Base-by-base conservation (phyloP, 2,113 vertebrate genomes). In the Glaucidium brasilianum region DNA sequence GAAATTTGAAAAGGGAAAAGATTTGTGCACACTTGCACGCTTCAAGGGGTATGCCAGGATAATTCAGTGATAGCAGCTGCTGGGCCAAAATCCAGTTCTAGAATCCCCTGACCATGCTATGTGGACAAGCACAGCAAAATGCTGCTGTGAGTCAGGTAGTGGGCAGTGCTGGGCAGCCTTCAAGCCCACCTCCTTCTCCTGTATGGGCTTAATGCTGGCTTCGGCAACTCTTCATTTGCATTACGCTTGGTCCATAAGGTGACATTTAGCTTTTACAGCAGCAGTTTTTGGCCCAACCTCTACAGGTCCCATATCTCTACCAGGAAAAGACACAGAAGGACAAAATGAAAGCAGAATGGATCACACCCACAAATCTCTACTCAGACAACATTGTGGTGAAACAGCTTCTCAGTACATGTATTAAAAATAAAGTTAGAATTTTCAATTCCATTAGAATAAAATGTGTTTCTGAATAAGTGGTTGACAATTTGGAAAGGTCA, bases 101-200 rank as follows among this genome's bases (percentile, higher is more conserved):
- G 25, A 75, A 72, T 75, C 26, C 43, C 32, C 29, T 37, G 16
- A 78, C 67, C 3, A 14, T 4, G 8, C 11, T 7, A 20, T 2
- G 0, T 1, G 25, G 25, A 14, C 2, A 0, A 12, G 22, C 20
- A 52, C 16, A 73, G 55, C 53, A 93, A 69, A 92, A 55, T 2
- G 20, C 16, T 49, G 50, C 23, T 64, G 14, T 30, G 13, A 23
- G 52, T 56, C 23, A 56, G 15, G 18, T 1, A 73, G 29, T 1
- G 8, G 39, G 29, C 53, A 85, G 34, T 0, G 0, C 25, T n/a
- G n/a, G n/a, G n/a, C 49, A 37, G 15, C 50, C 63, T 73, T 60
- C 45, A 78, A 73, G 67, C 6, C 43, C 69, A 62, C 30, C 20
- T 49, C 71, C 4, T 76, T 63, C 29, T 37, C 63, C 52, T 50